Evolutionary conservation across 1,140 invertebrate species (phyloP).

Genomic region (Rhyzopertha dominica): DNA sequence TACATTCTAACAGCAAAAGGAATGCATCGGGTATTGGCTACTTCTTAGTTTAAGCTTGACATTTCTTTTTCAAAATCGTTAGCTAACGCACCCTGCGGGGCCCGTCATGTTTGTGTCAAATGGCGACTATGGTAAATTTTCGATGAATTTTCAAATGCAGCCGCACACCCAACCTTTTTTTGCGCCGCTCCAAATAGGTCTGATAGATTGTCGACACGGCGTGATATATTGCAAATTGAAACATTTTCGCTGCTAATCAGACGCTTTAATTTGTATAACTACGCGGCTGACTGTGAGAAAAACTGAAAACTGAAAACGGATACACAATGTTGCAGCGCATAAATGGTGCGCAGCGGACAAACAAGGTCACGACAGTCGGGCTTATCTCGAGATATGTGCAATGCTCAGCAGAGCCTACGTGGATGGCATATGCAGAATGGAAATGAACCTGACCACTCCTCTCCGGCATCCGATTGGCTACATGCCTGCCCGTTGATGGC

Average conservation of each 20-base stretch:
- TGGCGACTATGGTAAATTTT: too few relatives aligned
- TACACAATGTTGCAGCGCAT: too few relatives aligned
- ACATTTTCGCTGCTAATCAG: not conserved
- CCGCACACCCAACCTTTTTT: not conserved
- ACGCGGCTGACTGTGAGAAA: not conserved
- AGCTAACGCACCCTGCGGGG: too few relatives aligned
- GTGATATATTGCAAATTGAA: not conserved
- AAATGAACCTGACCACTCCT: constrained; percentile 35
- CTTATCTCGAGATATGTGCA: constrained; percentile 29
- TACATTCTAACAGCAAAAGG: too few relatives aligned
- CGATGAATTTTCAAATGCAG: too few relatives aligned
- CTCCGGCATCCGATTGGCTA: constrained; percentile 27
- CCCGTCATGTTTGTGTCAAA: constrained; percentile 2
- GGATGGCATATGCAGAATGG: constrained; percentile 38
- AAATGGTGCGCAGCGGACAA: constrained; percentile 17
- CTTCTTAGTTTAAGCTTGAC: too few relatives aligned
- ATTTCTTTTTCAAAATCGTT: too few relatives aligned
- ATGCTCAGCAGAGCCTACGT: constrained; percentile 31
- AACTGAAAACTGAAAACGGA: not conserved
- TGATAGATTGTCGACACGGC: not conserved
- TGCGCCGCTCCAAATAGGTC: not conserved
- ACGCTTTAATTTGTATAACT: not conserved
- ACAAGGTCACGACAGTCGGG: constrained; percentile 27
- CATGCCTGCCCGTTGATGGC: constrained; percentile 25
- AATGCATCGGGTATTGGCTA: too few relatives aligned